Conservation (phyloP, 1,140 invertebrate species). For the Sminthurides bifidus region DNA sequence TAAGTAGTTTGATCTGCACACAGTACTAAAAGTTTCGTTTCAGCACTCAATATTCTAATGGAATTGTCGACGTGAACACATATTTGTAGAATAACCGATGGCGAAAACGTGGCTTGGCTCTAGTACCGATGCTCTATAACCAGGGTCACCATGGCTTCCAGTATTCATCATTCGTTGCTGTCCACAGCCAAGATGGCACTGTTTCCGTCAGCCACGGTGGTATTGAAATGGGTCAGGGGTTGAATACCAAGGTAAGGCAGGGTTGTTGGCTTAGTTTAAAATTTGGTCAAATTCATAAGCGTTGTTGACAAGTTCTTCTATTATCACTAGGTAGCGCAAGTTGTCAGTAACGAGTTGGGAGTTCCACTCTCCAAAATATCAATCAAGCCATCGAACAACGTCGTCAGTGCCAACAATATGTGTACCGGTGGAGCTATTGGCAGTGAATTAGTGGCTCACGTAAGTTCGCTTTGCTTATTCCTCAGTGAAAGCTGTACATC, state of each 20-base stretch:
- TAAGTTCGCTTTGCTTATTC: constrained; percentile 34
- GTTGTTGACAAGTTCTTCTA: constrained; percentile 16
- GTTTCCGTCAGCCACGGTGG: constrained; percentile 58
- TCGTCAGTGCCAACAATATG: constrained; percentile 49
- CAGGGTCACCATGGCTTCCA: constrained; percentile 36
- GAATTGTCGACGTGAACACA: constrained; percentile 34
- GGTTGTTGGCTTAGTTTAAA: too few relatives aligned
- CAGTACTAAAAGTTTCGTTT: background rate
- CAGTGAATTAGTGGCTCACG: constrained; percentile 53
- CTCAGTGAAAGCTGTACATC: background rate
- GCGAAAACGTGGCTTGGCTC: constrained; percentile 43
- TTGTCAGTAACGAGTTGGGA: constrained; percentile 57
- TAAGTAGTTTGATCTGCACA: background rate
- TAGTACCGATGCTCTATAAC: constrained; percentile 38
- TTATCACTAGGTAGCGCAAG: constrained; percentile 45
- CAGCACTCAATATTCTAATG: constrained; percentile 36
- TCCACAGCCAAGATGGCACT: constrained; percentile 53
- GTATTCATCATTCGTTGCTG: constrained; percentile 41
- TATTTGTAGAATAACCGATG: constrained; percentile 42
- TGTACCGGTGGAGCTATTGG: constrained; percentile 57
- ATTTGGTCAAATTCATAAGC: too few relatives aligned
- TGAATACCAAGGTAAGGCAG: constrained; percentile 47
- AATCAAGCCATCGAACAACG: constrained; percentile 50
- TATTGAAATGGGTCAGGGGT: constrained; percentile 57
- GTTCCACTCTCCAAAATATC: constrained; percentile 55